These are phyloP conservation scores for Pemphigus obesinymphae DNA, from an alignment of 1,140 invertebrate species.

Conservation along the genomic window DNA sequence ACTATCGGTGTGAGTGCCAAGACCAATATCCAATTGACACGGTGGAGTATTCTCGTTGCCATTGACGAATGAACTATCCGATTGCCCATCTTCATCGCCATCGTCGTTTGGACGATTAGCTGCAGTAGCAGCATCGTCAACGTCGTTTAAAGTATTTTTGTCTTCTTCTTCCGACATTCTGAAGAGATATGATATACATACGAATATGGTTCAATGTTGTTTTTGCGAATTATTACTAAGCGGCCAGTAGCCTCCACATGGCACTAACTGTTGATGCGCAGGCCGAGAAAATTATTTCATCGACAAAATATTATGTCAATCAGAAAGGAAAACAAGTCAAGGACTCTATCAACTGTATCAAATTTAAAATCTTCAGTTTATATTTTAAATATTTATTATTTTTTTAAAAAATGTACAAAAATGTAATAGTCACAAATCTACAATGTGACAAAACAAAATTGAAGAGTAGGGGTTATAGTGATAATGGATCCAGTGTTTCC, in stretches of 20 bases:
- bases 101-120: not conserved
- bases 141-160: not conserved
- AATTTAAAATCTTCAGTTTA: too few species aligned
- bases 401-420: too few species aligned
- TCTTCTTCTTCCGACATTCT: conserved; percentile 30
- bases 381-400: too few species aligned
- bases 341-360: not conserved
- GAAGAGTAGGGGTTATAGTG: conserved; percentile 9
- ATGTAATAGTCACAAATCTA: too few species aligned
- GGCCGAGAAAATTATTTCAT: not conserved
- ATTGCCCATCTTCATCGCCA: not conserved
- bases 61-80: not conserved
- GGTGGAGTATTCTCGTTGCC: not conserved
- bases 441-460: conserved; percentile 1
- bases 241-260: not conserved
- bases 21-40: conserved; percentile 22
- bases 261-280: not conserved
- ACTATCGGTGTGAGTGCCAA: conserved; percentile 29
- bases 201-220: not conserved
- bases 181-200: not conserved
- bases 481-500: conserved; percentile 7
- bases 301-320: not conserved
- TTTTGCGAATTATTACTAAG: not conserved
- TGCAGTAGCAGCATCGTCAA: not conserved
- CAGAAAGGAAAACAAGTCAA: not conserved